Evolutionary conservation across 1,140 invertebrate species (phyloP).

Genomic region (Aphelinus atriplicis): DNA sequence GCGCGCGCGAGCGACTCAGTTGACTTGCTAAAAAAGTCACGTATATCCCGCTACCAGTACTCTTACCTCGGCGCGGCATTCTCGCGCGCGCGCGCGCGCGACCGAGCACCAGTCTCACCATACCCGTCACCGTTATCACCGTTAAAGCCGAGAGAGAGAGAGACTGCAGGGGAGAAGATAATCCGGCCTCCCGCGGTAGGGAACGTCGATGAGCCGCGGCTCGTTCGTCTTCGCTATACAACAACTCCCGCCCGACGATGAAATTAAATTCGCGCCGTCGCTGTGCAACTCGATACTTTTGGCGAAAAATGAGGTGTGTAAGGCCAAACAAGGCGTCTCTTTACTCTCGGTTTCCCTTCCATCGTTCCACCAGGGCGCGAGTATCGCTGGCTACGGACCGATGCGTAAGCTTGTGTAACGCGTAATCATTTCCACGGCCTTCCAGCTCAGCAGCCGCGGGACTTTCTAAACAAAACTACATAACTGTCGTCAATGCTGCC

Average conservation of each 20-base stretch:
- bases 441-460: slow-evolving; percentile 44
- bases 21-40: too few species aligned
- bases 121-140: slow-evolving; percentile 27
- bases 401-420: slow-evolving; percentile 48
- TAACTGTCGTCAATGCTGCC: slow-evolving; percentile 17
- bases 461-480: slow-evolving; percentile 57
- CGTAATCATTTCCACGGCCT: slow-evolving; percentile 52
- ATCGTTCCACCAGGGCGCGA: not conserved
- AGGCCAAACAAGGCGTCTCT: too few species aligned
- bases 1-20: too few species aligned
- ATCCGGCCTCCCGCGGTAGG: not conserved
- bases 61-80: too few species aligned
- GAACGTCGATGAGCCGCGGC: slow-evolving; percentile 40
- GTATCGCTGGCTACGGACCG: not conserved
- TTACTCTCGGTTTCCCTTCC: not conserved
- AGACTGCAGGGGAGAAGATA: not conserved
- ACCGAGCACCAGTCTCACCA: not conserved
- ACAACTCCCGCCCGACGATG: too few species aligned
- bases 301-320: too few species aligned
- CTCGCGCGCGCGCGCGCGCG: not conserved
- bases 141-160: slow-evolving; percentile 19
- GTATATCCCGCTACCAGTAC: too few species aligned
- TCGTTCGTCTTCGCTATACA: slow-evolving; percentile 25
- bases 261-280: too few species aligned
- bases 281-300: too few species aligned